These are phyloP conservation scores for Hylyphantes graminicola DNA, from an alignment of 1,140 invertebrate species.

Conservation along the genomic window DNA sequence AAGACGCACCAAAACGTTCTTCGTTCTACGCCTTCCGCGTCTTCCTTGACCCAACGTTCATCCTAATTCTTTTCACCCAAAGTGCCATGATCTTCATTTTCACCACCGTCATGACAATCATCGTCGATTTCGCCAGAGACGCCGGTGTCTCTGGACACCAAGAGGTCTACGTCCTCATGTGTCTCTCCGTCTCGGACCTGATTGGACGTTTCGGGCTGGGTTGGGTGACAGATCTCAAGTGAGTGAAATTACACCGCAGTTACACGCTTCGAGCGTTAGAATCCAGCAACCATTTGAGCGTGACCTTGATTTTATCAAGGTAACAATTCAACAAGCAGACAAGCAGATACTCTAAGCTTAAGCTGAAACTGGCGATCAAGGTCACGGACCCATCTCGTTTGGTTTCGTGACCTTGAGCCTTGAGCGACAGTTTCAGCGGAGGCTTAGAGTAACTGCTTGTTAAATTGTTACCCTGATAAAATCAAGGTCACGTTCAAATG, in stretches of 20 bases:
- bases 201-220: slow-evolving; percentile 22
- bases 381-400: too few relatives aligned
- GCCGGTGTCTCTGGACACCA: background rate
- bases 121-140: slow-evolving; percentile 26
- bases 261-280: too few relatives aligned
- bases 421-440: too few relatives aligned
- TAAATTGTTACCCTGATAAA: too few relatives aligned
- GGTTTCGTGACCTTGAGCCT: too few relatives aligned
- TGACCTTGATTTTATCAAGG: too few relatives aligned
- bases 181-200: slow-evolving; percentile 26
- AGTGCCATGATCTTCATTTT: slow-evolving; percentile 19
- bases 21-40: background rate
- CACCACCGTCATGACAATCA: slow-evolving; percentile 13
- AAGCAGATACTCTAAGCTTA: too few relatives aligned
- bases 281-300: too few relatives aligned
- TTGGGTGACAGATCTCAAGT: slow-evolving; percentile 9
- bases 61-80: slow-evolving; percentile 18
- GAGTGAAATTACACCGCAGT: background rate
- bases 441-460: too few relatives aligned
- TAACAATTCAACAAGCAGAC: too few relatives aligned
- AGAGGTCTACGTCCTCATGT: slow-evolving; percentile 27
- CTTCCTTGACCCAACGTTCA: slow-evolving; percentile 14
- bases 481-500: too few relatives aligned
- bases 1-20: background rate
- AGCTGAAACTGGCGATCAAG: too few relatives aligned